Evolutionary conservation across 2,797 vertebrate species (phyloP).

Genomic region (Decapterus maruadsi): DNA sequence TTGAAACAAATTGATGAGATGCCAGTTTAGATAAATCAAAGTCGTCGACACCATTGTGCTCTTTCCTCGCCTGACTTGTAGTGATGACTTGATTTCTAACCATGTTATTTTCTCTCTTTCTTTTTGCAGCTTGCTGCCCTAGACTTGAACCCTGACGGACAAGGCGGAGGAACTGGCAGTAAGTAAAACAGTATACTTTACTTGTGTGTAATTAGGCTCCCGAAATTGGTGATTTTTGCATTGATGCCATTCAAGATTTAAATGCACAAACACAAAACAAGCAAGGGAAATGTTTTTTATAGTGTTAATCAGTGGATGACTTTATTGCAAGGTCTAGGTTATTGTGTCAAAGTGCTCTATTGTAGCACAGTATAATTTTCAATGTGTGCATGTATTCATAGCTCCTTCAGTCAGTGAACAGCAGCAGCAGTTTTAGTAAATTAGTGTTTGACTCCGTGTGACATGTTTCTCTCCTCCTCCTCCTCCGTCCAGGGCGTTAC

Average conservation of each 20-base stretch:
- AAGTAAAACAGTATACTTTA: constrained; percentile 82
- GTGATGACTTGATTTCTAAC: not conserved
- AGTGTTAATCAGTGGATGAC: not conserved
- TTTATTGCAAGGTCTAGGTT: not conserved
- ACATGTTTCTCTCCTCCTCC: not conserved
- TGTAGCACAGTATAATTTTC: no score
- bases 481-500: constrained; percentile 89
- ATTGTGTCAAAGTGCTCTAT: no score
- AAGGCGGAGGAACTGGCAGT: constrained; percentile 97
- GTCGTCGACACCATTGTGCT: no score
- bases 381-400: not conserved
- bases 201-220: not conserved
- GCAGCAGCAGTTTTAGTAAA: no score
- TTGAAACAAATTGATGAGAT: no score
- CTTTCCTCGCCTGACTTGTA: no score
- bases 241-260: not conserved
- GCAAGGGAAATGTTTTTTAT: no score
- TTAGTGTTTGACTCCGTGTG: not conserved
- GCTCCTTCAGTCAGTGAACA: not conserved
- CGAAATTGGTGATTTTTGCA: no score
- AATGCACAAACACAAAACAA: not conserved
- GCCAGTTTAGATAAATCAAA: no score
- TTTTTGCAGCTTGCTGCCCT: constrained; percentile 94
- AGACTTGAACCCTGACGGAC: constrained; percentile 97
- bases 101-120: not conserved